A percentile compares a stretch with the other conserved stretches of the same genome.
phyloP scores from a whole-genome alignment of 2,797 vertebrate species.

The Rhadinocentrus ornatus region DNA sequence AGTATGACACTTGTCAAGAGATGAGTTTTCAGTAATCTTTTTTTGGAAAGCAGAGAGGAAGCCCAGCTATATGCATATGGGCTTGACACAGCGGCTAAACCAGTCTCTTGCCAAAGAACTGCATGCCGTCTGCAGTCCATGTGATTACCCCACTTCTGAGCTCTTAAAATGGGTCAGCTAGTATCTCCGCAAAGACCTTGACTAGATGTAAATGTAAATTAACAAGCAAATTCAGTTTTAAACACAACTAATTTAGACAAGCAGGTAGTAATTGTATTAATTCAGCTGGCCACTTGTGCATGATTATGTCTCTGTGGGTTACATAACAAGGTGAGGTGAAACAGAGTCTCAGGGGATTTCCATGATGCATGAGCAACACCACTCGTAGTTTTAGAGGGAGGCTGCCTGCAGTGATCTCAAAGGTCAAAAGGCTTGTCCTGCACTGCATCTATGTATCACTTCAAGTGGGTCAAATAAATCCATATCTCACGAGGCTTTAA shows the following conservation, averaged over 20 bases:
- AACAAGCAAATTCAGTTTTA: not conserved
- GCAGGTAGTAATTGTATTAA: constrained; percentile 19
- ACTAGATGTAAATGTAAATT: constrained; percentile 6
- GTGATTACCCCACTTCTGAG: constrained; percentile 32
- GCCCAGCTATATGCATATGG: not conserved
- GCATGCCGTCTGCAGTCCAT: constrained; percentile 21
- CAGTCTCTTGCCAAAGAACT: not conserved
- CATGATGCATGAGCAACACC: constrained; percentile 8
- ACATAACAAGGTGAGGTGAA: constrained; percentile 28
- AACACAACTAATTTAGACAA: constrained; percentile 20
- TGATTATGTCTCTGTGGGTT: constrained; percentile 11
- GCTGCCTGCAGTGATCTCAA: constrained; percentile 9
- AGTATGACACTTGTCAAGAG: not conserved
- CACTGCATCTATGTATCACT: not conserved
- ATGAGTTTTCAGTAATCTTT: constrained; percentile 12
- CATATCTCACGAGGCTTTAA: not conserved
- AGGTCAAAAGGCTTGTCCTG: constrained; percentile 32
- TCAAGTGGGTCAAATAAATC: constrained; percentile 4
- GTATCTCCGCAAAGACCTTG: not conserved
- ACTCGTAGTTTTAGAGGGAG: constrained; percentile 13
- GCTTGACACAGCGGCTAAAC: not conserved
- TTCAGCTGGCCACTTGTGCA: constrained; percentile 38
- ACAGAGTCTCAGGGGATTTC: constrained; percentile 25
- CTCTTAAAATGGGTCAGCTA: constrained; percentile 35
- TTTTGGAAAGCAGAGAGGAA: not conserved